Conservation (phyloP, 2,888 invertebrate genomes). For the Pristionchus arcanus region DNA sequence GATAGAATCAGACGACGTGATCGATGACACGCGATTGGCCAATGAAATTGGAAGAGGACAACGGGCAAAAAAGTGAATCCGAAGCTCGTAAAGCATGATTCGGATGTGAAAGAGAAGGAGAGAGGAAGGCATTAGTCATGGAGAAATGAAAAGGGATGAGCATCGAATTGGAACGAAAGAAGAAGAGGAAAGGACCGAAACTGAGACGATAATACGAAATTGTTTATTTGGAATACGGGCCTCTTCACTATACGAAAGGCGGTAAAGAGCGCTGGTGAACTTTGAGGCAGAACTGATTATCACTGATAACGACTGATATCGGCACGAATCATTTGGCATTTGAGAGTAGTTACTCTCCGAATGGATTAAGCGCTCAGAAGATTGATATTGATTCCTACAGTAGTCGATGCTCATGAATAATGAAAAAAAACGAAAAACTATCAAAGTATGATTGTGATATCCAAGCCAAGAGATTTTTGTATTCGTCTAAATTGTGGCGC, state of each 20-base stretch:
- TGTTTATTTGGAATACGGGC: not conserved
- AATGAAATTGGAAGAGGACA: not conserved
- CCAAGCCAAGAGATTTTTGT: no score
- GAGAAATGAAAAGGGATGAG: slow-evolving; percentile 31
- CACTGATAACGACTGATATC: not conserved
- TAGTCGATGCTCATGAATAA: no score
- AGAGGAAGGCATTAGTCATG: slow-evolving; percentile 33
- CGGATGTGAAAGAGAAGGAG: slow-evolving; percentile 33
- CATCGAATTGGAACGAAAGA: not conserved
- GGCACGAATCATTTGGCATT: not conserved
- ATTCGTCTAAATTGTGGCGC: no score
- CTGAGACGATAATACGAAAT: not conserved
- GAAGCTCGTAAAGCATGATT: slow-evolving; percentile 40
- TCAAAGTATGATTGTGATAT: no score
- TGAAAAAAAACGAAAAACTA: no score
- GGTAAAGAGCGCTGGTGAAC: not conserved
- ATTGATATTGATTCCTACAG: no score
- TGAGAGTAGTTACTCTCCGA: not conserved
- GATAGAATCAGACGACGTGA: not conserved
- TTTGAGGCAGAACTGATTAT: not conserved
- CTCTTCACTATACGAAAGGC: not conserved
- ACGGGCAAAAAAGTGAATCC: slow-evolving; percentile 1
- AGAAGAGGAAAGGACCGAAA: not conserved
- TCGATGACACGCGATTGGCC: slow-evolving; percentile 1
- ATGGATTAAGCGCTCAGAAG: no score